Evolutionary conservation across 2,888 invertebrate genomes (phyloP), one percentile per base, ranked within the genome.

Genomic region (Torymus tubicola): DNA sequence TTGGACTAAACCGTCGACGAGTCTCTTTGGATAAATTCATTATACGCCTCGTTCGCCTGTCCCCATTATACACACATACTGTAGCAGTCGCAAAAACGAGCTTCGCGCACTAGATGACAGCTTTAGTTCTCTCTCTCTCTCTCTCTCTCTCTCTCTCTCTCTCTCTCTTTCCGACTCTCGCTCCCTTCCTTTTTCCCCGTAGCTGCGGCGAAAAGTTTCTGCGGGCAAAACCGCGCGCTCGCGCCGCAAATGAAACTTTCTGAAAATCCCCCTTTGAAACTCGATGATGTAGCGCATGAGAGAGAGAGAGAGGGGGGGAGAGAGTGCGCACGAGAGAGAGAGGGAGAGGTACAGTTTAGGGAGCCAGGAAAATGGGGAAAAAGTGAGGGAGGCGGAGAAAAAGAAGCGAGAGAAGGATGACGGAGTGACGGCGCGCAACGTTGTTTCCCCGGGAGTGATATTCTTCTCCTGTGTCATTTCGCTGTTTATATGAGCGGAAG

Each of bases 211-310:
- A 73, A 55, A 73, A 73, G 55, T 73, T 73, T 18, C 11, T 13
- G 61, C 64, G n/a, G 18, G 58, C 60, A 16, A 58, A 74, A 74
- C 55, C 69, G 57, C 31, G 31, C 31, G 57, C 31, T 3, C 31
- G 31, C 31, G 58, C 50, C 58, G 55, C 76, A 55, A 52, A 64
- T 53, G 58, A 80, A 74, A 74, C 74, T 74, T 69, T 79, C 64
- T 12, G 8, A 14, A 72, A 78, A 72, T 65, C 24, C 13, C 58
- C 57, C 57, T 68, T 55, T 24, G 68, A 79, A 79, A 73, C 24
- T 64, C 69, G 64, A 69, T 58, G 64, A 74, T 58, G 53, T 50
- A 53, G 55, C n/a, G 50, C n/a, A 21, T 16, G n/a, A 1, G 31
- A 42, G 63, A 57, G 61, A 24, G 24, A 11, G 57, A 42, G 13